phyloP scores from a whole-genome alignment of 1,140 invertebrate species.

The Piezodorus guildinii region DNA sequence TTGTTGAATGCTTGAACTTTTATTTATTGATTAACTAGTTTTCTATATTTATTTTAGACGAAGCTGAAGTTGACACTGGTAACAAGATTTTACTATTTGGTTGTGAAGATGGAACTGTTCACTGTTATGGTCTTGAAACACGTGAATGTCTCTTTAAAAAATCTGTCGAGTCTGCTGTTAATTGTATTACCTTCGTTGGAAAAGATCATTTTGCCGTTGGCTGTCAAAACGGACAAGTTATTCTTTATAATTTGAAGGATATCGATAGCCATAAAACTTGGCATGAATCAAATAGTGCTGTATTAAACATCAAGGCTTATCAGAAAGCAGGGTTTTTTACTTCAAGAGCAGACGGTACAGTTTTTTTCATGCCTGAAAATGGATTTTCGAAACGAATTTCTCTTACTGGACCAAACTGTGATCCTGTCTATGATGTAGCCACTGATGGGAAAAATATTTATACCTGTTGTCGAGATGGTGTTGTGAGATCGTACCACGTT shows the following conservation, averaged over 20 bases:
- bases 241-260: constrained; percentile 34
- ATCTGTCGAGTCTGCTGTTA: constrained; percentile 39
- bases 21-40: neutral
- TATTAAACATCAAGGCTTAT: constrained; percentile 34
- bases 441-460: constrained; percentile 43
- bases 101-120: constrained; percentile 48
- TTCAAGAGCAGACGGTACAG: constrained; percentile 47
- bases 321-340: constrained; percentile 36
- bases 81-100: constrained; percentile 50
- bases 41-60: constrained; percentile 33
- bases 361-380: constrained; percentile 34
- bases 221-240: constrained; percentile 42
- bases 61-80: constrained; percentile 48
- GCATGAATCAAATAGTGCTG: constrained; percentile 39
- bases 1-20: no score
- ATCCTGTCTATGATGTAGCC: constrained; percentile 46
- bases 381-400: constrained; percentile 38
- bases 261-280: constrained; percentile 31
- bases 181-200: constrained; percentile 36
- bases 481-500: constrained; percentile 29
- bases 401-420: constrained; percentile 55
- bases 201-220: constrained; percentile 36
- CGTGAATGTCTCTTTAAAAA: constrained; percentile 38
- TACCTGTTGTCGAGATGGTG: constrained; percentile 43
- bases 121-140: constrained; percentile 43